These are phyloP conservation scores for Paramuricea clavata DNA, from an alignment of 92 coral and sea anemone genomes.

Conservation along the genomic window DNA sequence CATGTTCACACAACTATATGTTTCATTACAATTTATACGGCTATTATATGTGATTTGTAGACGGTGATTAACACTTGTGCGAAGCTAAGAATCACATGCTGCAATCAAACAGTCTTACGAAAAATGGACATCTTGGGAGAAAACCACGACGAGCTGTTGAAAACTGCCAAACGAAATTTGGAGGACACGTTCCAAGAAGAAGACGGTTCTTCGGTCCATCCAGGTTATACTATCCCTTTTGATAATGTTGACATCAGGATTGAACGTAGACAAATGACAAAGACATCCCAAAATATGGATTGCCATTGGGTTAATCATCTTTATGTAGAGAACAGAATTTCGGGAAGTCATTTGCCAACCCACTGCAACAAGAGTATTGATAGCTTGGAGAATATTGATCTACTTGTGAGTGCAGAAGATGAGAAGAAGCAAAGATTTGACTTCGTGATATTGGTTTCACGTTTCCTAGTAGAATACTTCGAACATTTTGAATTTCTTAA, in stretches of 20 bases:
- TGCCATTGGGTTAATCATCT: conserved; percentile 81
- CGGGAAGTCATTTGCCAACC: conserved; percentile 40
- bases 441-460: conserved; percentile 63
- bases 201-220: conserved; percentile 47
- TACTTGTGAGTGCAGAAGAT: conserved; percentile 65
- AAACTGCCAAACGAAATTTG: conserved; percentile 11
- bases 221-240: conserved; percentile 74
- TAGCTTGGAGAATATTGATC: conserved; percentile 53
- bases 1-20: no score
- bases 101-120: conserved; percentile 34
- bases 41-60: neutral
- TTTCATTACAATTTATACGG: neutral
- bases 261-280: conserved; percentile 68
- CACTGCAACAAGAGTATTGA: conserved; percentile 1
- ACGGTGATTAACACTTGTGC: conserved; percentile 16
- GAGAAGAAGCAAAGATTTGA: conserved; percentile 64
- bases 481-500: conserved; percentile 58
- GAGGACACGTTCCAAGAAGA: neutral
- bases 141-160: conserved; percentile 10
- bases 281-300: conserved; percentile 68
- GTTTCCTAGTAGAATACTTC: conserved; percentile 72
- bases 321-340: conserved; percentile 73
- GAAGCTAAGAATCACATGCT: conserved; percentile 22
- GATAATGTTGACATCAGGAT: conserved; percentile 70
- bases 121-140: conserved; percentile 28